These are phyloP conservation scores for Cromileptes altivelis DNA, from an alignment of 2,113 vertebrate species.

Conservation along the genomic window DNA sequence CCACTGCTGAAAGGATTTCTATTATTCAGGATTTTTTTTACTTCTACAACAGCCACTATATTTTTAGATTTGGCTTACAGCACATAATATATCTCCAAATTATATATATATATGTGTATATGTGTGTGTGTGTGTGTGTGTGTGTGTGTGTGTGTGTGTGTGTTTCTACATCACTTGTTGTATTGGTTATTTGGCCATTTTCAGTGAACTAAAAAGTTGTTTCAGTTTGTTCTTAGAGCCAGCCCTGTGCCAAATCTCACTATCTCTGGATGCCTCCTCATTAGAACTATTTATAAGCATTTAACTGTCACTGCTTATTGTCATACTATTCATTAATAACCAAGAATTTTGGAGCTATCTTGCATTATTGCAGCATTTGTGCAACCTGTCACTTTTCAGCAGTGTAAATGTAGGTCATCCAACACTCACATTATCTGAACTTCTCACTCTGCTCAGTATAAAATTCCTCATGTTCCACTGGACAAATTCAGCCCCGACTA, in stretches of 20 bases:
- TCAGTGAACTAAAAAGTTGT: constrained; percentile 1
- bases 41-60: constrained; percentile 10
- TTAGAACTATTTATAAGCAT: constrained; percentile 18
- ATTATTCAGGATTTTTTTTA: constrained; percentile 38
- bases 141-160: too few relatives aligned
- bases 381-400: constrained; percentile 38
- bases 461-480: constrained; percentile 14
- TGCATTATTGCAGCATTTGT: constrained; percentile 45
- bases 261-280: background rate
- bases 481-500: constrained; percentile 10
- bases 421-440: constrained; percentile 33
- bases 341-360: constrained; percentile 17
- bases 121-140: too few relatives aligned
- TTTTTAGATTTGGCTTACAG: constrained; percentile 28
- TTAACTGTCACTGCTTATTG: constrained; percentile 45
- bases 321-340: constrained; percentile 46
- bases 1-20: constrained; percentile 40
- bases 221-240: background rate
- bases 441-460: constrained; percentile 18
- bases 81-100: constrained; percentile 20
- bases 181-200: constrained; percentile 11
- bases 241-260: background rate
- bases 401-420: constrained; percentile 41
- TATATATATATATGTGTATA: background rate
- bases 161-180: background rate